Conservation (phyloP, 2,888 invertebrate genomes). For the Drosophila mercatorum region DNA sequence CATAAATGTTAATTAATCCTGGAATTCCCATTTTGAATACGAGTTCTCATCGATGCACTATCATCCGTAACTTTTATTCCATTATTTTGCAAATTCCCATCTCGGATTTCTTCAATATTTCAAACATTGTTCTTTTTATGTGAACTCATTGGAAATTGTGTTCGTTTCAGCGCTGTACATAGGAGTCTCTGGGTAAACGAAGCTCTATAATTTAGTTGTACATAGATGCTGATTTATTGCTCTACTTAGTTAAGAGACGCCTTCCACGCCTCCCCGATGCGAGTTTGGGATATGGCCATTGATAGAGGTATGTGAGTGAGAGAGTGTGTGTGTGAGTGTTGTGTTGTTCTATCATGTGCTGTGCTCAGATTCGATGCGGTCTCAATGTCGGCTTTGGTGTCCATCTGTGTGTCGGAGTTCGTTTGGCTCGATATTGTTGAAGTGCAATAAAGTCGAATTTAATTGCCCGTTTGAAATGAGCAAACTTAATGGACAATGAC, state of each 20-base stretch:
- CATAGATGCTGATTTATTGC: constrained; percentile 53
- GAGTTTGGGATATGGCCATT: constrained; percentile 1
- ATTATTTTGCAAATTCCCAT: too few relatives aligned
- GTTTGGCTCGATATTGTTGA: constrained; percentile 48
- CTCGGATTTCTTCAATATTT: not conserved
- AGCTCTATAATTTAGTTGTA: constrained; percentile 33
- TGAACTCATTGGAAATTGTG: not conserved
- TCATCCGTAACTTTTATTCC: too few relatives aligned
- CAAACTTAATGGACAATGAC: constrained; percentile 81
- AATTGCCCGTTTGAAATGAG: constrained; percentile 80
- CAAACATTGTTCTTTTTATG: not conserved
- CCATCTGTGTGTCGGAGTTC: constrained; percentile 37
- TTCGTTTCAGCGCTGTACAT: not conserved
- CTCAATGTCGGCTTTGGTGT: constrained; percentile 48
- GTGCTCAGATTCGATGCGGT: constrained; percentile 61
- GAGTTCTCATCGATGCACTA: too few relatives aligned
- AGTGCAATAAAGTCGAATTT: constrained; percentile 82
- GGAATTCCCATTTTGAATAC: too few relatives aligned
- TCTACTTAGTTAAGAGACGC: constrained; percentile 47
- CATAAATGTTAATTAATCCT: too few relatives aligned
- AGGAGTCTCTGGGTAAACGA: not conserved
- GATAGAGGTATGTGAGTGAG: constrained; percentile 2
- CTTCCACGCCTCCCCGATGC: constrained; percentile 6
- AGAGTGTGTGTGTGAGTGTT: not conserved
- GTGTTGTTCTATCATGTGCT: constrained; percentile 2